Percentiles rank a stretch among this genome's conserved stretches.
These are phyloP conservation scores for Himalopsyche anomala DNA, from an alignment of 2,888 invertebrate genomes.

Conservation along the genomic window DNA sequence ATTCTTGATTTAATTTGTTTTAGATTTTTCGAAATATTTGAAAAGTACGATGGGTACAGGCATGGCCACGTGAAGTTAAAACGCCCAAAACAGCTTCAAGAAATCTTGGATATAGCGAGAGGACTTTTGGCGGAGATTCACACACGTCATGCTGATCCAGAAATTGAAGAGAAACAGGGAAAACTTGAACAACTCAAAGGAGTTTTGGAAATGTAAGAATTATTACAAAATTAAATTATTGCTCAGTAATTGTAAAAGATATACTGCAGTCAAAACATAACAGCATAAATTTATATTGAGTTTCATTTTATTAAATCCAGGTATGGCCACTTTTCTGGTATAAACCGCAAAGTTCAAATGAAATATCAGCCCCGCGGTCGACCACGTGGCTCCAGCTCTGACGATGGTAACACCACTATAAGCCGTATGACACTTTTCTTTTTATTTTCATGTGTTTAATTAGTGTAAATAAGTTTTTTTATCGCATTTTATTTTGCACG, in stretches of 20 bases:
- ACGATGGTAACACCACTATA: constrained; percentile 86
- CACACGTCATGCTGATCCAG: constrained; percentile 90
- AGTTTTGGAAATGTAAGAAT: constrained; percentile 97
- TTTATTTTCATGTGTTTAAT: constrained; percentile 48
- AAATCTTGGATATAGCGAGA: constrained; percentile 97
- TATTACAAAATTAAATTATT: constrained; percentile 15
- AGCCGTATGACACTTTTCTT: constrained; percentile 62
- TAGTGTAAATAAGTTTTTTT: constrained; percentile 41
- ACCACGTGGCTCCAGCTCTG: constrained; percentile 93
- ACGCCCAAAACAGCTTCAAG: constrained; percentile 96
- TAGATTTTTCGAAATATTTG: constrained; percentile 98
- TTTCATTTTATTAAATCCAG: constrained; percentile 72
- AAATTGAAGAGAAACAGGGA: constrained; percentile 97
- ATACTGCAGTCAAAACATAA: too few species aligned
- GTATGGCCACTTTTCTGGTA: constrained; percentile 99
- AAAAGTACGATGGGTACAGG: constrained; percentile 96
- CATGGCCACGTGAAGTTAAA: constrained; percentile 98
- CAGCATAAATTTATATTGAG: not conserved
- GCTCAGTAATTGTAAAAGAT: not conserved
- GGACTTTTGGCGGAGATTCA: constrained; percentile 93
- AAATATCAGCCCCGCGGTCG: constrained; percentile 98
- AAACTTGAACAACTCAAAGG: constrained; percentile 98
- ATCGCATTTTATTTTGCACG: constrained; percentile 50
- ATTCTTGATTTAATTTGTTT: constrained; percentile 5
- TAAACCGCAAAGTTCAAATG: constrained; percentile 99